phyloP scores from a whole-genome alignment of 2,797 vertebrate species.

The Caiman crocodilus region DNA sequence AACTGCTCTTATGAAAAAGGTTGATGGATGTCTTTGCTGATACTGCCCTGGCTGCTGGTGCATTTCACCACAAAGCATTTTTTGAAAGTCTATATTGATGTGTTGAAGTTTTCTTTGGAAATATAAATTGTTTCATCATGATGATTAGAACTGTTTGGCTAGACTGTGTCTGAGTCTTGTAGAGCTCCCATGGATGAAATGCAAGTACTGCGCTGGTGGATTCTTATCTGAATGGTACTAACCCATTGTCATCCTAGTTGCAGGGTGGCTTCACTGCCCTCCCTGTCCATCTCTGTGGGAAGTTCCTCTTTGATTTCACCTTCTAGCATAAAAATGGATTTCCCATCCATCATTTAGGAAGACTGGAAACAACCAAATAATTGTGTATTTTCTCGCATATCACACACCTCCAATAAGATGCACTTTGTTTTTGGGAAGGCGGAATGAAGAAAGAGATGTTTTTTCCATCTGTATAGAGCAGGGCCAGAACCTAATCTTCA shows the following conservation, averaged over 20 bases:
- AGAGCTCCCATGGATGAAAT: neutral
- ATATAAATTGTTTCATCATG: neutral
- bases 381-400: too few species aligned
- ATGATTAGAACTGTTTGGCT: neutral
- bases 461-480: neutral
- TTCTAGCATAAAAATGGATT: conserved; percentile 53
- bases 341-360: neutral
- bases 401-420: too few species aligned
- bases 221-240: neutral
- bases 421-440: neutral
- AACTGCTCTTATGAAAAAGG: neutral
- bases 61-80: neutral
- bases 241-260: neutral
- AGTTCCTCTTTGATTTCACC: conserved; percentile 66
- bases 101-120: neutral
- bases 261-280: neutral
- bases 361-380: neutral
- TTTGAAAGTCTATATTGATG: neutral
- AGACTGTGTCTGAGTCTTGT: neutral
- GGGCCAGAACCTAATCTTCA: too few species aligned
- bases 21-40: neutral
- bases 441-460: neutral
- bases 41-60: neutral
- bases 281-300: conserved; percentile 19
- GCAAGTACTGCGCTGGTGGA: too few species aligned